Percentiles rank a stretch among this genome's conserved stretches.
These are phyloP conservation scores for Zootoca vivipara DNA, from an alignment of 2,113 vertebrate species.

Conservation along the genomic window DNA sequence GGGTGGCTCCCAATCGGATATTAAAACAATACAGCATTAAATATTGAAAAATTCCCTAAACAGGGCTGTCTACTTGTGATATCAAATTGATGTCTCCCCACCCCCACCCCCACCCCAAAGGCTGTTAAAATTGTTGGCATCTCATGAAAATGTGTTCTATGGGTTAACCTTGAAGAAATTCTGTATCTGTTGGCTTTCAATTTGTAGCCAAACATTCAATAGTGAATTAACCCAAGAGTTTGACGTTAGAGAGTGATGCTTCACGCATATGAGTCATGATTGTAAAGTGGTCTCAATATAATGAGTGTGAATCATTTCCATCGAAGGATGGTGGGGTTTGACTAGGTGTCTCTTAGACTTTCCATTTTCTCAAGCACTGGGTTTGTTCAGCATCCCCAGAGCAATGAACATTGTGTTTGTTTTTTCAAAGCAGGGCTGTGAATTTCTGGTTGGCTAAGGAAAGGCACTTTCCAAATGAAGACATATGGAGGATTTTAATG, in stretches of 20 bases:
- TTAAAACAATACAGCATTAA: no score
- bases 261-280: background rate
- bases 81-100: no score
- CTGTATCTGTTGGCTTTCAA: background rate
- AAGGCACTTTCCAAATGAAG: slow-evolving; percentile 54
- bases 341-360: background rate
- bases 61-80: no score
- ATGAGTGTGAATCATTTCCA: background rate
- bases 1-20: no score
- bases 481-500: slow-evolving; percentile 42
- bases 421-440: slow-evolving; percentile 56
- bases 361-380: background rate
- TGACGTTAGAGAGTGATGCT: background rate
- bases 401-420: background rate
- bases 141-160: background rate
- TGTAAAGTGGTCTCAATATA: background rate
- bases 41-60: no score
- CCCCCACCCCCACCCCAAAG: no score
- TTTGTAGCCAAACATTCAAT: background rate
- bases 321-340: background rate
- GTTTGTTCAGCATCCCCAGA: background rate
- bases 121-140: background rate
- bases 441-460: slow-evolving; percentile 54
- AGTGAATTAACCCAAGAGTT: background rate
- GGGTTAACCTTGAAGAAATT: background rate